Conservation (phyloP, 2,888 invertebrate genomes). For the Trichopoda pennipes region DNA sequence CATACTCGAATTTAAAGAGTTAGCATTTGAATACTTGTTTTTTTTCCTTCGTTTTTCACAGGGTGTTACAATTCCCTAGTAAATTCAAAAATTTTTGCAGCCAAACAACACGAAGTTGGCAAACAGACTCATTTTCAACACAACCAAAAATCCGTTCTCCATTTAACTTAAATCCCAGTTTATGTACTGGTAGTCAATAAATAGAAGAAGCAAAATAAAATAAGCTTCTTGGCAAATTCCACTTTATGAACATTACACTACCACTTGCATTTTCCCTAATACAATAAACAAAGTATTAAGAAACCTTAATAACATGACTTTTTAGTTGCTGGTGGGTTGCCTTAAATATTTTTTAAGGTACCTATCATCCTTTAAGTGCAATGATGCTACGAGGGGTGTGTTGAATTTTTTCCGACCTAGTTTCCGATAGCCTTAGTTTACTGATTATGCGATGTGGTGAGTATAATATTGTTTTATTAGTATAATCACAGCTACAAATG, state of each 20-base stretch:
- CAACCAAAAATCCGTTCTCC: constrained; percentile 37
- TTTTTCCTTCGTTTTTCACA: background rate
- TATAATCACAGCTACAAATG: too few species aligned
- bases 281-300: constrained; percentile 49
- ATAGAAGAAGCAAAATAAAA: background rate
- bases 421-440: background rate
- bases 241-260: constrained; percentile 55
- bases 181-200: constrained; percentile 34
- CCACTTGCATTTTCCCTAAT: constrained; percentile 60
- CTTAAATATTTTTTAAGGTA: constrained; percentile 22
- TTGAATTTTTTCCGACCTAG: too few species aligned
- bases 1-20: constrained; percentile 27
- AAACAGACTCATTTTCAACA: constrained; percentile 8
- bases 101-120: background rate
- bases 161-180: constrained; percentile 48
- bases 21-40: constrained; percentile 55
- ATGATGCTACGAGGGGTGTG: constrained; percentile 20
- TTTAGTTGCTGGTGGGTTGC: constrained; percentile 22
- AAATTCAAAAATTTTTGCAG: constrained; percentile 49
- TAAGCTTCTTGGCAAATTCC: constrained; percentile 67
- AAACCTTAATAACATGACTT: constrained; percentile 59
- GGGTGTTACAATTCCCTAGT: constrained; percentile 53
- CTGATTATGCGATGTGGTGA: too few species aligned
- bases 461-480: too few species aligned
- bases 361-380: constrained; percentile 9